Percentiles rank a stretch among this genome's conserved stretches.
Evolutionary conservation across 2,888 invertebrate genomes (phyloP).

Genomic region (Nomada flava): DNA sequence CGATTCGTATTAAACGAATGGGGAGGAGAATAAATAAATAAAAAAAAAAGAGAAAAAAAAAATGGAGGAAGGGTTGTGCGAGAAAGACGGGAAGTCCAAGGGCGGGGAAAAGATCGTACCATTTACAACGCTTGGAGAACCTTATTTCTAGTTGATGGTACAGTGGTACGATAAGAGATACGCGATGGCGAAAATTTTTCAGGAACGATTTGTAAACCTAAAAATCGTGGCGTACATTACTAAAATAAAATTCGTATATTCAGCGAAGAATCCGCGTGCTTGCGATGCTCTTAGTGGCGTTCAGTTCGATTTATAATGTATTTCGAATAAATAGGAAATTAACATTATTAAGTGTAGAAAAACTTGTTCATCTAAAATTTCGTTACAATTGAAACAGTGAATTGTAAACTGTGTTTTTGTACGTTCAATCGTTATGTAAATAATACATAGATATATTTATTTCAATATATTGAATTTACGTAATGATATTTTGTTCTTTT

Average conservation of each 20-base stretch:
- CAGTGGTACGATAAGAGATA: conserved; percentile 34
- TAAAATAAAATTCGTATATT: neutral
- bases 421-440: neutral
- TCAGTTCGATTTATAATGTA: conserved; percentile 9
- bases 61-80: neutral
- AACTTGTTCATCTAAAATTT: conserved; percentile 16
- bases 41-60: conserved; percentile 48
- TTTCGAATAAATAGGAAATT: conserved; percentile 11
- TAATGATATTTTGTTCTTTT: no score
- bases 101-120: conserved; percentile 42
- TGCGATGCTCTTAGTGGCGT: neutral
- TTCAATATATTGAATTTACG: neutral
- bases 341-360: neutral
- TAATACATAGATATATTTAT: neutral
- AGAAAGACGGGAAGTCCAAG: conserved; percentile 56
- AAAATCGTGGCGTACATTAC: conserved; percentile 1
- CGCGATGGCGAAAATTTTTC: conserved; percentile 18
- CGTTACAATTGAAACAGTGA: neutral
- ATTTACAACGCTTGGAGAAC: conserved; percentile 43
- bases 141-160: conserved; percentile 16
- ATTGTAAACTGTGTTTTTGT: neutral
- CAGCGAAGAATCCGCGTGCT: neutral
- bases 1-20: conserved; percentile 73
- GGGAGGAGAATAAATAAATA: conserved; percentile 74
- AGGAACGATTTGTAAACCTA: conserved; percentile 29